Base-by-base conservation (phyloP, 53 echinoderm and acorn worm genomes). In the Zoroaster sp. region DNA sequence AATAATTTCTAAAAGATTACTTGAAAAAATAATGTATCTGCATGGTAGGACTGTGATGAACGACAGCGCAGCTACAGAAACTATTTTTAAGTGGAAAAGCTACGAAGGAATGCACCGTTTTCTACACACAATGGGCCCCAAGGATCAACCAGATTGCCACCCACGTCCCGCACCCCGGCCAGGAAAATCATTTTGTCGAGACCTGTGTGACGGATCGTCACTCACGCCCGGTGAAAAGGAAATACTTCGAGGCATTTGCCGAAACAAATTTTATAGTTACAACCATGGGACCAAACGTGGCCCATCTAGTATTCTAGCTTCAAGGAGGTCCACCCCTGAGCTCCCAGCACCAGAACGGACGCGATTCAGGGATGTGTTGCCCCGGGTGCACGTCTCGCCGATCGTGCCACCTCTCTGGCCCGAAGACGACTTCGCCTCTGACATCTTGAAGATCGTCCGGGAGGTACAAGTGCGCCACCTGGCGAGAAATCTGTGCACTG, bases 391-490 rank as follows among this genome's bases (percentile, higher is more conserved):
- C 35, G 71, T 45, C 51, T 46, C 85, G 70, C 85, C 70, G 28
- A 71, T 85, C 49, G 85, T 71, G 18, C 85, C 85, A 11, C 85
- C 47, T 38, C 85, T 85, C 18, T 85, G 85, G 85, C 70, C 85
- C 35, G 36, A 71, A 15, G 85, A 71, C 30, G 82, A 82, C 9
- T 82, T 82, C 65, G 23, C 82, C 42, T 66, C 82, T 13, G 82
- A 43, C 6, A 68, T 82, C 67, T 68, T 71, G 72, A 71, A 67
- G 12, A 71, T 71, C 20, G 85, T 85, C 51, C 43, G 85, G 71
- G 85, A 85, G 85, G 71, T 71, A 0, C 70, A 85, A 70, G 85
- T 85, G 85, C 71, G 85, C 21, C 71, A 85, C 42, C 85, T 85
- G 14, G 85, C 85, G 13, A 69, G 21, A 34, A 71, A 49, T 21